Conservation (phyloP, 2,113 vertebrate species). For the Tretioscincus oriximinensis region DNA sequence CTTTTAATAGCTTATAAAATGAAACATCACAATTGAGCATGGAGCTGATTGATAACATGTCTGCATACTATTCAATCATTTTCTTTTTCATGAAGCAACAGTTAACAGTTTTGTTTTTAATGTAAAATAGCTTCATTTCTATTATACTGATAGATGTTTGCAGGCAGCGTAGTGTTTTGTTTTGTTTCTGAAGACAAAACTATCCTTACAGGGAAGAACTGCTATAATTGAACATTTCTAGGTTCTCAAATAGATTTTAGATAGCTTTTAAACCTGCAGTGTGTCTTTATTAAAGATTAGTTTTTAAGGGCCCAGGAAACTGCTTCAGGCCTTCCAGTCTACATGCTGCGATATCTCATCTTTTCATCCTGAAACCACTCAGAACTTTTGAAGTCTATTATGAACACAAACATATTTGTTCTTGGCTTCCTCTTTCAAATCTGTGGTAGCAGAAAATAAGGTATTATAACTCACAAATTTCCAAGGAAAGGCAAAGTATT, state of each 20-base stretch:
- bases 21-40: background rate
- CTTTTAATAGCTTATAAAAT: conserved; percentile 26
- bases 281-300: conserved; percentile 29
- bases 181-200: conserved; percentile 4
- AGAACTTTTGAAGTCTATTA: conserved; percentile 49
- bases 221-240: background rate
- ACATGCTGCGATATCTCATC: conserved; percentile 3
- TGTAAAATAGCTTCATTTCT: background rate
- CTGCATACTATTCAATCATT: background rate
- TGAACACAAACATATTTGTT: conserved; percentile 45
- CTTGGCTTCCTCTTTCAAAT: conserved; percentile 36
- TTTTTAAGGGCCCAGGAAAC: conserved; percentile 37
- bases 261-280: conserved; percentile 11
- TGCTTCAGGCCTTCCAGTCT: conserved; percentile 20
- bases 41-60: conserved; percentile 7
- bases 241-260: conserved; percentile 1
- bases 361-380: conserved; percentile 46
- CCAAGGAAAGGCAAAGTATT: background rate
- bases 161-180: conserved; percentile 7
- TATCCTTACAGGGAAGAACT: background rate
- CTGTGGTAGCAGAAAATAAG: background rate
- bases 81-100: background rate
- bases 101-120: background rate
- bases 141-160: conserved; percentile 25
- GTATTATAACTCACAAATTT: background rate